Evolutionary conservation across 2,888 invertebrate genomes (phyloP).

Genomic region (Thereva nobilitata): DNA sequence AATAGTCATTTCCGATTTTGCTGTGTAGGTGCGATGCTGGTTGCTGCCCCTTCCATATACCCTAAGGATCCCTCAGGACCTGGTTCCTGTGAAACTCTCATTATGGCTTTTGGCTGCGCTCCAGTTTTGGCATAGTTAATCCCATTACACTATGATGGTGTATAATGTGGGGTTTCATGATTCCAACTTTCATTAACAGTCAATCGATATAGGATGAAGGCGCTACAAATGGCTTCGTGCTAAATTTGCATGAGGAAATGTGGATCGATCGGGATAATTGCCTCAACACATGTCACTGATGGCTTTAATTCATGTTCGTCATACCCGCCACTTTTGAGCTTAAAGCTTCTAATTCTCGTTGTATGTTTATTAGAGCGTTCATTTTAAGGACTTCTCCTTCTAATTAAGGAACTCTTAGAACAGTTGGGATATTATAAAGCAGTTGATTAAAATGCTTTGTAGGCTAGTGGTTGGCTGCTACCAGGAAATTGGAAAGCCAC

Average conservation of each 20-base stretch:
- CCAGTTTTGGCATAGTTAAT: slow-evolving; percentile 11
- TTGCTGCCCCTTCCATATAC: too few species aligned
- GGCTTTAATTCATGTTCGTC: slow-evolving; percentile 16
- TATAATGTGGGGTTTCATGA: slow-evolving; percentile 22
- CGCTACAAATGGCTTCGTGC: not conserved
- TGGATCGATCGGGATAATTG: slow-evolving; percentile 10
- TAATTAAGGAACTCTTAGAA: slow-evolving; percentile 24
- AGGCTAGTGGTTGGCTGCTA: not conserved
- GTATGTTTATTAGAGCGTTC: not conserved
- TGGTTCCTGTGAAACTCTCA: too few species aligned
- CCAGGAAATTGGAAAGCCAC: too few species aligned
- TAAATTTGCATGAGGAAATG: slow-evolving; percentile 14
- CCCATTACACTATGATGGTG: slow-evolving; percentile 7
- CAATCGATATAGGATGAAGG: slow-evolving; percentile 15
- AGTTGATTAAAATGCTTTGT: not conserved
- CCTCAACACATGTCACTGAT: slow-evolving; percentile 18
- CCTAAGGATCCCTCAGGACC: too few species aligned
- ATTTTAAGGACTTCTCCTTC: slow-evolving; percentile 14
- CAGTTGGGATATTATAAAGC: not conserved
- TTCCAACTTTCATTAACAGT: slow-evolving; percentile 20
- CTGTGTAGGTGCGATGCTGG: too few species aligned
- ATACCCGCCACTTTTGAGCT: not conserved
- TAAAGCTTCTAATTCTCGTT: slow-evolving; percentile 10
- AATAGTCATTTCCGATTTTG: too few species aligned
- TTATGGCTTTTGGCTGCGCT: slow-evolving; percentile 1